Percentiles rank a stretch among this genome's conserved stretches.
phyloP scores from a whole-genome alignment of 2,113 vertebrate genomes.

The human (Homo sapiens) region GRCh38 chr2:36917501-36918000 shows the following conservation, averaged over 20 bases:
- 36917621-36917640: slow-evolving; percentile 11
- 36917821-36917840: not conserved
- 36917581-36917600: slow-evolving; percentile 24
- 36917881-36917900: slow-evolving; percentile 17
- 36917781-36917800: not conserved
- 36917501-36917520: not conserved
- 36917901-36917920: not conserved
- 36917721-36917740: not conserved
- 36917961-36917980: not conserved
- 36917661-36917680: not conserved
- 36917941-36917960: not conserved
- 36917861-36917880: not conserved
- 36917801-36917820: not conserved
- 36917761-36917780: not conserved
- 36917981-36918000: not conserved
- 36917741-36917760: not conserved
- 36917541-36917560: not conserved
- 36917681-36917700: slow-evolving; percentile 39
- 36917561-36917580: slow-evolving; percentile 1
- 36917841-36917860: not conserved
- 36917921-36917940: not conserved
- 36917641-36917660: slow-evolving; percentile 13
- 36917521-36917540: not conserved
- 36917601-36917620: not conserved
- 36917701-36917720: not conserved